Evolutionary conservation across 2,888 invertebrate species (phyloP), one percentile per base, ranked within the genome.

Genomic region (Tenthredo scrophulariae): DNA sequence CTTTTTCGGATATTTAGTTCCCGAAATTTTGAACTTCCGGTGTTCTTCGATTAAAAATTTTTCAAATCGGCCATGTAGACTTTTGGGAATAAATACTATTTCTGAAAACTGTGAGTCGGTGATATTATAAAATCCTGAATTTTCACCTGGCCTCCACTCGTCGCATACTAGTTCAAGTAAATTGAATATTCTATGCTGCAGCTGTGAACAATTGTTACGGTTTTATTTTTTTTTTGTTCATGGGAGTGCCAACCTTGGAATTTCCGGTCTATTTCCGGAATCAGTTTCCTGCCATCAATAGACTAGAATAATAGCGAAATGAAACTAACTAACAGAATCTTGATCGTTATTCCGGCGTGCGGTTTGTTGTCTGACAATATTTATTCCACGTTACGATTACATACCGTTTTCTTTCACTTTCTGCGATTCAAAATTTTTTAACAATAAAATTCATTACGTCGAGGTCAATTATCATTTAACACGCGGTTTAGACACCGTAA

Each of bases 241-340:
- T 80, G 62, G 62, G 80, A 80, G 77, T 77, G 77, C 80, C 80
- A 37, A 62, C 80, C 40, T 62, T 26, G 40, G 80, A 40, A 62
- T 80, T 80, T 80, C 80, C 80, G 80, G 80, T 80, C 80, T 80
- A 80, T 80, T 80, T 80, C 58, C 80, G 80, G 80, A 80, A 80
- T 62, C 18, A 62, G 80, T 80, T 80, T 80, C 58, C 80, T 37
- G 80, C 40, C 40, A 80, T 74, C 33, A 29, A n/a, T 54, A 29
- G 54, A 9, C 77, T 33, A 54, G 54, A 33, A 50, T 46, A 77
- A 33, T n/a, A 77, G 54, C 77, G 54, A 77, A 54, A 77, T 54
- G 18, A 54, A 54, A 54, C 4, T 50, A 77, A 67, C 15, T 10
- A 33, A 18, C 29, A 18, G 43, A 22, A 22, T 43, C 72, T 40